Evolutionary conservation across 2,888 invertebrate genomes (phyloP).

Genomic region (Psylliodes chrysocephalus): DNA sequence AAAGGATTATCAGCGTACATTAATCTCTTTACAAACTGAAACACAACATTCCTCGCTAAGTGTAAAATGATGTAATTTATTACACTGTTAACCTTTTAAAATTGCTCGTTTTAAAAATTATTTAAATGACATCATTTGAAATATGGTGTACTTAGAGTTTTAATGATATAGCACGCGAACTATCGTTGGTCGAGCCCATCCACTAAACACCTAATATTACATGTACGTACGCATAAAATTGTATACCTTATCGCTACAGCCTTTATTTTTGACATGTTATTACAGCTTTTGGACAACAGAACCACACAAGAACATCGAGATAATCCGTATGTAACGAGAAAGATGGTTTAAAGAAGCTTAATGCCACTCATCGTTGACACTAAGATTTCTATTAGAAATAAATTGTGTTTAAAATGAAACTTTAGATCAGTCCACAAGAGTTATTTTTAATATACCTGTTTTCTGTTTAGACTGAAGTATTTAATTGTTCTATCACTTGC

Average conservation of each 20-base stretch:
- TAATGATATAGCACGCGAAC: not conserved
- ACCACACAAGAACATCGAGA: slow-evolving; percentile 10
- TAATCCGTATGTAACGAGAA: slow-evolving; percentile 30
- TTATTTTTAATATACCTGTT: no score
- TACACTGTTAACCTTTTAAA: no score
- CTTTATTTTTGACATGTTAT: slow-evolving; percentile 16
- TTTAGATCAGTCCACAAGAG: not conserved
- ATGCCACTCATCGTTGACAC: slow-evolving; percentile 3
- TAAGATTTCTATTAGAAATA: slow-evolving; percentile 3
- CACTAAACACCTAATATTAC: not conserved
- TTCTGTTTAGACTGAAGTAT: no score
- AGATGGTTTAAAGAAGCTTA: slow-evolving; percentile 13
- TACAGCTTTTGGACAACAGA: slow-evolving; percentile 16
- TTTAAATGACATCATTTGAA: no score
- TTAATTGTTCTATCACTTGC: no score
- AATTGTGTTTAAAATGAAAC: not conserved
- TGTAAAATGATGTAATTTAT: no score
- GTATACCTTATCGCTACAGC: slow-evolving; percentile 3
- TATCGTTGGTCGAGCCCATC: not conserved
- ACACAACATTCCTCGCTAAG: no score
- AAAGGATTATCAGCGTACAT: no score
- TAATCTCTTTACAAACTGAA: no score
- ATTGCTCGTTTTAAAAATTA: no score
- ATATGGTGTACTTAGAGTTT: not conserved
- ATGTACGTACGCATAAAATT: not conserved